These are phyloP conservation scores for Trogon melanurus DNA, from an alignment of 2,113 vertebrate genomes.

Conservation along the genomic window DNA sequence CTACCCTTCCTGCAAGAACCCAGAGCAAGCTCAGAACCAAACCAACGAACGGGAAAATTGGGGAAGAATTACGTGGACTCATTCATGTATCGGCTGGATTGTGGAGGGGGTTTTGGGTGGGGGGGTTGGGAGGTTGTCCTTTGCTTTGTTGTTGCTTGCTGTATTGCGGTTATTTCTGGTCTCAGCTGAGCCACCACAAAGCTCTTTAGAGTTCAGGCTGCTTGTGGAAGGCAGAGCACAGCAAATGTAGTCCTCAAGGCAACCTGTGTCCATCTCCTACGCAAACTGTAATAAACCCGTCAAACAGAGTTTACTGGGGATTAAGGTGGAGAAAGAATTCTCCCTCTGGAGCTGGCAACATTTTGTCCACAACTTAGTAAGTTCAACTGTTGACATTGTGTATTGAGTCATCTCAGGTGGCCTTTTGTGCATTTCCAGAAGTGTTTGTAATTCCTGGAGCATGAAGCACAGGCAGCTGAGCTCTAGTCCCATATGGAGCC, in stretches of 20 bases:
- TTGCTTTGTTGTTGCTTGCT: neutral
- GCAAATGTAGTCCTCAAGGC: neutral
- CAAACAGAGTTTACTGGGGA: neutral
- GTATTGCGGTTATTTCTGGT: neutral
- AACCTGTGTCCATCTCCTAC: neutral
- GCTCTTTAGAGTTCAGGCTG: neutral
- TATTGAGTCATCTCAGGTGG: neutral
- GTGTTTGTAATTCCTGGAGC: conserved; percentile 7
- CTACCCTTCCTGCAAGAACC: neutral
- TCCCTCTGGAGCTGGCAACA: neutral
- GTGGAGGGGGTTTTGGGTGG: neutral
- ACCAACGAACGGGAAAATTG: rapidly evolving
- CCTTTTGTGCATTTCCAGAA: neutral
- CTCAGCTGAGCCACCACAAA: neutral
- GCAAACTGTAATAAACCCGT: neutral
- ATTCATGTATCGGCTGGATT: neutral
- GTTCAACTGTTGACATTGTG: neutral
- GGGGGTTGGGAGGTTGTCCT: neutral
- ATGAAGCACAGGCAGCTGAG: neutral
- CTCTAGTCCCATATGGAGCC: neutral
- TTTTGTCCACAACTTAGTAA: neutral
- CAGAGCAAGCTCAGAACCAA: neutral
- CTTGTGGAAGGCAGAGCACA: neutral
- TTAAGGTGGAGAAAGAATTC: neutral
- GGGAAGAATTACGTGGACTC: neutral